Percentiles rank a stretch among this genome's conserved stretches.
phyloP scores from a whole-genome alignment of 2,888 invertebrate genomes.

The Xestia c-nigrum region DNA sequence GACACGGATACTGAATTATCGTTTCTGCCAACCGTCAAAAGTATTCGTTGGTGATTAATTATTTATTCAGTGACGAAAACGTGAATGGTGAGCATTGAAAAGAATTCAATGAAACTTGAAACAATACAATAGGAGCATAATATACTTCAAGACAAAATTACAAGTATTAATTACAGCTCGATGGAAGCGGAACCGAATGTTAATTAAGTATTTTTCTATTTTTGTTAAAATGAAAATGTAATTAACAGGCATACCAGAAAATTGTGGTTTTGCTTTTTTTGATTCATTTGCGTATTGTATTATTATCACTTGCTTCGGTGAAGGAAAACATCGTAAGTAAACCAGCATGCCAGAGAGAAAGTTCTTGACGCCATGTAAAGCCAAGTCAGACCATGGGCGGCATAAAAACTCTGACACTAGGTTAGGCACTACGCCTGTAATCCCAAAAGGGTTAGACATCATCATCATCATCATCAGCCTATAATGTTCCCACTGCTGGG shows the following conservation, averaged over 20 bases:
- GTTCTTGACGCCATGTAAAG: too few species aligned
- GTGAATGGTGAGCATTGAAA: neutral
- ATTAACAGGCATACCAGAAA: neutral
- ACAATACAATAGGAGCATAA: slow-evolving; percentile 1
- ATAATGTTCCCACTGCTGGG: too few species aligned
- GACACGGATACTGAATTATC: too few species aligned
- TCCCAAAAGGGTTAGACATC: too few species aligned
- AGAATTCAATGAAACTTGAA: neutral
- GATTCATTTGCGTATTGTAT: too few species aligned
- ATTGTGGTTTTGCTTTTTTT: neutral
- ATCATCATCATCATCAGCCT: too few species aligned
- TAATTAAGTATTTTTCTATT: neutral
- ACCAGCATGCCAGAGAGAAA: too few species aligned
- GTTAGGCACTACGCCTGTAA: too few species aligned
- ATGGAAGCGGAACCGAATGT: neutral
- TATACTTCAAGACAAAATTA: neutral
- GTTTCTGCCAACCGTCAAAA: neutral
- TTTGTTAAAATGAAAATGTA: slow-evolving; percentile 11
- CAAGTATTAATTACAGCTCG: neutral
- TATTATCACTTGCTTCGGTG: too few species aligned
- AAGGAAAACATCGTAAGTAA: too few species aligned
- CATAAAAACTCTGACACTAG: too few species aligned
- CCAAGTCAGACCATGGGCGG: too few species aligned
- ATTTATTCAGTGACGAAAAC: neutral
- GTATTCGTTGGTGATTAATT: neutral